Percentiles rank a stretch among this genome's conserved stretches.
phyloP scores from a whole-genome alignment of 2,797 vertebrate species.

The Rhynchonycteris naso region DNA sequence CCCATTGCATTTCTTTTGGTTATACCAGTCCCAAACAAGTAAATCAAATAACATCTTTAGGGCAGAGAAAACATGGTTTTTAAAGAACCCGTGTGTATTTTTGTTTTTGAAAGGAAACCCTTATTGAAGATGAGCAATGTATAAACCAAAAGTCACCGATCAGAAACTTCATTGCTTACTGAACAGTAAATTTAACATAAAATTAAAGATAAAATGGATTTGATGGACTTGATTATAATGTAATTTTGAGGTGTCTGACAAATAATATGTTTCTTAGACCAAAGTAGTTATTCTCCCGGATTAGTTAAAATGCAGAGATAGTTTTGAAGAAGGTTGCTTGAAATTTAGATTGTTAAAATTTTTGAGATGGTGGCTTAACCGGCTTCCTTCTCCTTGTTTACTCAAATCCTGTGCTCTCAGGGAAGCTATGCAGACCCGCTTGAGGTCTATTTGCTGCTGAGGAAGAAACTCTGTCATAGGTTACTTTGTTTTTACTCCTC shows the following conservation, averaged over 20 bases:
- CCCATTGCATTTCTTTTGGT: slow-evolving; percentile 7
- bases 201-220: slow-evolving; percentile 47
- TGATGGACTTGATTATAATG: slow-evolving; percentile 54
- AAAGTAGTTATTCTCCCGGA: slow-evolving; percentile 58
- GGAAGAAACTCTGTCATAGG: slow-evolving; percentile 84
- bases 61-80: slow-evolving; percentile 6
- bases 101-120: slow-evolving; percentile 34
- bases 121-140: slow-evolving; percentile 27
- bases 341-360: slow-evolving; percentile 71
- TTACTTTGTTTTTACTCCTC: slow-evolving; percentile 85
- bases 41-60: neutral
- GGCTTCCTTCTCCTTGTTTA: slow-evolving; percentile 70
- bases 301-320: slow-evolving; percentile 40
- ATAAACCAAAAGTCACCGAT: slow-evolving; percentile 21
- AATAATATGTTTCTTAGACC: slow-evolving; percentile 51
- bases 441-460: slow-evolving; percentile 87
- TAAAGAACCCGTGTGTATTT: neutral
- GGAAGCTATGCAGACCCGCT: slow-evolving; percentile 80
- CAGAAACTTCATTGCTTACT: slow-evolving; percentile 28
- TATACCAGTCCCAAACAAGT: neutral
- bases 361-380: slow-evolving; percentile 39
- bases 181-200: slow-evolving; percentile 21
- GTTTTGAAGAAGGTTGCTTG: slow-evolving; percentile 71
- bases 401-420: slow-evolving; percentile 68
- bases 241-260: neutral